A percentile compares a stretch with the other conserved stretches of the same genome.
Evolutionary conservation across 2,113 vertebrate species (phyloP).

Genomic region (Tapirus terrestris): DNA sequence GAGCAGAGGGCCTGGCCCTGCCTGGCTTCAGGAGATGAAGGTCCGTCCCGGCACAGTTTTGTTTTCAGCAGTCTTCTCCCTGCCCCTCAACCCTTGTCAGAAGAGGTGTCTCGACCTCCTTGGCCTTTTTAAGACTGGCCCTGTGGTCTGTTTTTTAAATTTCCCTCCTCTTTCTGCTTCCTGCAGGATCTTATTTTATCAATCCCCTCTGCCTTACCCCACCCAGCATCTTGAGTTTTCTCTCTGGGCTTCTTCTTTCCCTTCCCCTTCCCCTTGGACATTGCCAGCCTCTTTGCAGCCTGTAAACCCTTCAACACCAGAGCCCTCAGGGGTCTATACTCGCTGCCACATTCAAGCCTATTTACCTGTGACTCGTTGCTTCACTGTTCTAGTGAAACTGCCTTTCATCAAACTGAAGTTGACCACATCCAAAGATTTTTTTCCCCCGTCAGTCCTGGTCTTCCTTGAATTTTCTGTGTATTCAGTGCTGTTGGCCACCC

Average conservation of each 20-base stretch:
- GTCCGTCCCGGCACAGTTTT: not conserved
- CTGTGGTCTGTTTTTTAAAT: not conserved
- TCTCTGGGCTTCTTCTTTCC: not conserved
- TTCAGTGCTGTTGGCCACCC: rapidly evolving
- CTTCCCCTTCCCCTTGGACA: rapidly evolving
- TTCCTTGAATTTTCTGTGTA: not conserved
- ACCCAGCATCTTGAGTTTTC: not conserved
- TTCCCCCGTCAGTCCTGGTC: not conserved
- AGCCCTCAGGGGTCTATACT: not conserved
- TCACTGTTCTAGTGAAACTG: not conserved
- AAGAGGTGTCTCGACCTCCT: not conserved
- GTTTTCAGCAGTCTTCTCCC: not conserved
- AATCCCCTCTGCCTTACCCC: not conserved
- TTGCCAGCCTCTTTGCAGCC: not conserved
- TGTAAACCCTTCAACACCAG: not conserved
- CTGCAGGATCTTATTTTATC: not conserved
- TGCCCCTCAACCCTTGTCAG: not conserved
- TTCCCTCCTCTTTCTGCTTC: not conserved
- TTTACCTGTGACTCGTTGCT: too few species aligned
- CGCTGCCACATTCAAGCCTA: not conserved
- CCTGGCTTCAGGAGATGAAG: not conserved
- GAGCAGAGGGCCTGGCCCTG: not conserved
- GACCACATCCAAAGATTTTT: not conserved
- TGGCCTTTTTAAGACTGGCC: not conserved
- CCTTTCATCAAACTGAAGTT: not conserved